Base-by-base conservation (phyloP, 2,888 invertebrate genomes). In the Drosophila glabriapex region DNA sequence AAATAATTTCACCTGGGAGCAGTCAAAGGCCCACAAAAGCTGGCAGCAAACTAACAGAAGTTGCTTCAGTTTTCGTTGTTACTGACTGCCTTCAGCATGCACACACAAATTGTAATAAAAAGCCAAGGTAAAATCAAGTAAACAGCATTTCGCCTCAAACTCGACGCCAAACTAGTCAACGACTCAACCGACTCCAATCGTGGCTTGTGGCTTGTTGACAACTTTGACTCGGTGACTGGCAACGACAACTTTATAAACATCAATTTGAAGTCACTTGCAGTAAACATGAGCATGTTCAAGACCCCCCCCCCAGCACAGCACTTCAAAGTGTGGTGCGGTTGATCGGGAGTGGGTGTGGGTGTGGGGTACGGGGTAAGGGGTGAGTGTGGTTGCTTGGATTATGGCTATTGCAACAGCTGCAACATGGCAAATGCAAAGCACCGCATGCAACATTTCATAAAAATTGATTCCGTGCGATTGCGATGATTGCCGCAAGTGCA, bases 401-500 rank as follows among this genome's bases (percentile, higher is more conserved):
- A 58, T 39, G 39, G 59, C 41, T 31, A 55, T 31, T 73, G 68
- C 74, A 71, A 77, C 81, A 77, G 81, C 81, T 80, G 83, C 80
- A 59, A 54, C 77, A 71, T 65, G 61, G 72, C 55, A 67, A 50
- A 66, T 63, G 64, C 39, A 76, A 60, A 55, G 62, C 69, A 56
- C 56, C 56, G 56, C 68, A 69, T 74, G 80, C 73, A 83, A 75
- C 84, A 80, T 83, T 83, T 84, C 72, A 74, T 80, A 80, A 78
- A 81, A 84, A 83, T 83, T 81, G 81, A 83, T 84, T 83, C 74
- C 65, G 68, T 79, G 82, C 76, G 67, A 82, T 78, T 80, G 80
- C 71, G 72, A 76, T 70, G 80, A 80, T 76, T 80, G 78, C 68
- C 39, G 58, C 64, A 64, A 78, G 53, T 73, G 60, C 82, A 67